Conservation (phyloP, 37 sponge, comb jelly and placozoan genomes). For the Theonella swinhoei region DNA sequence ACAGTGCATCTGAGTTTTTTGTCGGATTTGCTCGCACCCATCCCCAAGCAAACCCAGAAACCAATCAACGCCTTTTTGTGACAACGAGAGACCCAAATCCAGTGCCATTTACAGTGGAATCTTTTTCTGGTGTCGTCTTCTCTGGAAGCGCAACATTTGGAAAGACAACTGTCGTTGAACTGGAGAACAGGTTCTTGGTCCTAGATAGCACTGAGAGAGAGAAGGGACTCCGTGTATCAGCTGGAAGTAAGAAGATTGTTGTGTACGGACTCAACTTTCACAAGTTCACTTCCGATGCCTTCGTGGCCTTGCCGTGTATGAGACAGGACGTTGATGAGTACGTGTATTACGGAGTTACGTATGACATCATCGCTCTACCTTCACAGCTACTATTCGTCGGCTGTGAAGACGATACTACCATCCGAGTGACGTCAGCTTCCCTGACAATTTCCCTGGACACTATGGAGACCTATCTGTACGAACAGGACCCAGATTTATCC, state of each 20-base stretch:
- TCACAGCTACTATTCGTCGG: slow-evolving; percentile 23
- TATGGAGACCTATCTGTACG: slow-evolving; percentile 6
- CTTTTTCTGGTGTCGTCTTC: neutral
- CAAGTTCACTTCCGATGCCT: slow-evolving; percentile 49
- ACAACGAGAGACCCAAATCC: slow-evolving; percentile 17
- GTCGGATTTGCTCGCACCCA: slow-evolving; percentile 9
- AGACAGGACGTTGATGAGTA: slow-evolving; percentile 12
- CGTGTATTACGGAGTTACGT: slow-evolving; percentile 42
- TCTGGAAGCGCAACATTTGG: neutral
- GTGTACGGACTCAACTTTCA: slow-evolving; percentile 47
- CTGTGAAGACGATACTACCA: slow-evolving; percentile 52
- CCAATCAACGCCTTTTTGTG: slow-evolving; percentile 1
- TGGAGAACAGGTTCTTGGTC: slow-evolving; percentile 2
- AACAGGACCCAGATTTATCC: slow-evolving; percentile 19
- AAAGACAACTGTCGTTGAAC: neutral
- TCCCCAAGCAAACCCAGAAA: neutral
- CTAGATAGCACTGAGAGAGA: slow-evolving; percentile 9
- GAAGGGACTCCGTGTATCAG: slow-evolving; percentile 39
- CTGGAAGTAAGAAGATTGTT: slow-evolving; percentile 14
- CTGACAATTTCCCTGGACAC: slow-evolving; percentile 5
- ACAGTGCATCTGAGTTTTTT: slow-evolving; percentile 34
- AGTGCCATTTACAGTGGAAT: slow-evolving; percentile 15
- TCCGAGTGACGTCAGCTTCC: slow-evolving; percentile 41
- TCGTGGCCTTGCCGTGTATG: slow-evolving; percentile 43
- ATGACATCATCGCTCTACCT: neutral